Conservation (phyloP, 37 sponge, comb jelly and placozoan species). For the Chondrilla cf. caribensis region DNA sequence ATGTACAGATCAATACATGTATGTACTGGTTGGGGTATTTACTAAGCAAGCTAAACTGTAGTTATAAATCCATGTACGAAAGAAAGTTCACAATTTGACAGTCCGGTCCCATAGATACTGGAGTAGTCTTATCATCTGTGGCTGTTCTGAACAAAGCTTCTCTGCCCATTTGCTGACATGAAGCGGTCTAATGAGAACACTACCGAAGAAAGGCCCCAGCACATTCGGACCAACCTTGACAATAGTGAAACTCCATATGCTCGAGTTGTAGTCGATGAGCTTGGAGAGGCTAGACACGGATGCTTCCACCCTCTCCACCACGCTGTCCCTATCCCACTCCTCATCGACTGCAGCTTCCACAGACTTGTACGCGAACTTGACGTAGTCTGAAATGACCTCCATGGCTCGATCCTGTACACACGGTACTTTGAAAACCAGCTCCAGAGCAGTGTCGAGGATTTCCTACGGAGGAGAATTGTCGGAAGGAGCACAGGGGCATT, state of each 20-base stretch:
- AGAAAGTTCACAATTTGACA: too few relatives aligned
- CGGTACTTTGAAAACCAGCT: not conserved
- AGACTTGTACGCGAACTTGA: not conserved
- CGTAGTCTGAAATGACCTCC: not conserved
- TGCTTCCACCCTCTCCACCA: not conserved
- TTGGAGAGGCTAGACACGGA: not conserved
- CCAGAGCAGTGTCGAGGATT: not conserved
- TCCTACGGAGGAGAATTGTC: not conserved
- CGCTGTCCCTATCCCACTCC: not conserved
- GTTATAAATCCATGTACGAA: too few relatives aligned
- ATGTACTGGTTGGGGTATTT: too few relatives aligned
- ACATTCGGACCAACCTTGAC: conserved; percentile 5
- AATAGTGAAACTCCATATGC: not conserved
- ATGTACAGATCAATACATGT: too few relatives aligned
- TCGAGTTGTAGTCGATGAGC: not conserved
- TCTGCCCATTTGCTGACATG: too few relatives aligned
- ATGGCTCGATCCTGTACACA: conserved; percentile 1
- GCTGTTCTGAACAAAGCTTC: too few relatives aligned
- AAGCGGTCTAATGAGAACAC: too few relatives aligned
- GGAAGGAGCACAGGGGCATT: not conserved
- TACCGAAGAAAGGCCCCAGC: too few relatives aligned
- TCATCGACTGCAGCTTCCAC: not conserved
- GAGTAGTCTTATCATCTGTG: too few relatives aligned
- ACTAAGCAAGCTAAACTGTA: too few relatives aligned
- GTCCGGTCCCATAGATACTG: too few relatives aligned